A percentile compares a stretch with the other conserved stretches of the same genome.
Conservation (phyloP, 2,888 invertebrate species). For the Drosophila affinis region DNA sequence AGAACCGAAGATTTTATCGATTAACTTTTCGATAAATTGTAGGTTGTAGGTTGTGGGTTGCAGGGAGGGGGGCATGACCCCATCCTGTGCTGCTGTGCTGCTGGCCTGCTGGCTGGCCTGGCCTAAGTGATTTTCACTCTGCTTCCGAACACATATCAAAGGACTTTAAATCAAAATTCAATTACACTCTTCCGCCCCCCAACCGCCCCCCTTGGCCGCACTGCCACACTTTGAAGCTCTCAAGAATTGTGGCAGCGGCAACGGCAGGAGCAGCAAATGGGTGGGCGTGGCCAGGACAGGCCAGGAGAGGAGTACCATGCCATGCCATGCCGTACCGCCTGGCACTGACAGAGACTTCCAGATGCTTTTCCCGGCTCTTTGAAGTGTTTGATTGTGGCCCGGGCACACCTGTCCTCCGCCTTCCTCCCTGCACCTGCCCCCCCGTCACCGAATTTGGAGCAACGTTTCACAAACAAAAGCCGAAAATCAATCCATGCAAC, state of each 20-base stretch:
- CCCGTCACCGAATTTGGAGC: slow-evolving; percentile 19
- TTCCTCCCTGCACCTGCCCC: too few relatives aligned
- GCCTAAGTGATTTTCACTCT: slow-evolving; percentile 36
- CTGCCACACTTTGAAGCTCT: slow-evolving; percentile 60
- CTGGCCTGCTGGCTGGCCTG: slow-evolving; percentile 5
- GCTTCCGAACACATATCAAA: slow-evolving; percentile 79
- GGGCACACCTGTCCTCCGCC: slow-evolving; percentile 17
- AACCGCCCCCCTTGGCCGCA: background rate
- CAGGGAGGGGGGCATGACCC: background rate
- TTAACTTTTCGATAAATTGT: slow-evolving; percentile 63
- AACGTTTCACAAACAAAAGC: slow-evolving; percentile 33
- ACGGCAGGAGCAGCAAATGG: background rate
- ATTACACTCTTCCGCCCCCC: slow-evolving; percentile 71
- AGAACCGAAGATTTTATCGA: slow-evolving; percentile 55
- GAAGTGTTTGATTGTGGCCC: slow-evolving; percentile 44
- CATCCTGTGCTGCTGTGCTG: slow-evolving; percentile 26
- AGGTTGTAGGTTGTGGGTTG: background rate
- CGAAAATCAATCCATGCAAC: slow-evolving; percentile 24
- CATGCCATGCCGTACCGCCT: slow-evolving; percentile 10
- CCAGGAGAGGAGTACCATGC: slow-evolving; percentile 15
- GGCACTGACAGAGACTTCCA: slow-evolving; percentile 45
- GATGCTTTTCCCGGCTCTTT: slow-evolving; percentile 43
- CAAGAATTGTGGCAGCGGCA: slow-evolving; percentile 45
- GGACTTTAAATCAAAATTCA: slow-evolving; percentile 81
- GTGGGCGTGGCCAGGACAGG: slow-evolving; percentile 4